Evolutionary conservation across 2,113 vertebrate species (phyloP).

Genomic region (Microtus oregoni): DNA sequence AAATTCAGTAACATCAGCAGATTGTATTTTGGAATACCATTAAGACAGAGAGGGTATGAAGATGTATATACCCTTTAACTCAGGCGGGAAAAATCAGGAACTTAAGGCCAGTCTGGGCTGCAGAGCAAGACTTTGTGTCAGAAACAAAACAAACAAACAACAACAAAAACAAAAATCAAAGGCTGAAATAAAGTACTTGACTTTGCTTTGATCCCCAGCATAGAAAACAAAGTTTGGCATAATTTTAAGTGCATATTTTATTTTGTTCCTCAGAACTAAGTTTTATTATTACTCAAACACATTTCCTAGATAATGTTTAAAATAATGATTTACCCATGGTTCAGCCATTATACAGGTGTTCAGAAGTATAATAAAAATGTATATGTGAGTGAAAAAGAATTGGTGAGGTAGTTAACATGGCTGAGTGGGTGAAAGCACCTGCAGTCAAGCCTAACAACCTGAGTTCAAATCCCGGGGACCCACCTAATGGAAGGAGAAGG

Average conservation of each 20-base stretch:
- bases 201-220: neutral
- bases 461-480: no score
- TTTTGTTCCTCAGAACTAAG: conserved; percentile 21
- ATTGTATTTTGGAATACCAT: conserved; percentile 2
- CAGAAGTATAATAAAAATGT: conserved; percentile 23
- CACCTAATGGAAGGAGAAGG: neutral
- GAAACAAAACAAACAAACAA: neutral
- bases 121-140: neutral
- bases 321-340: neutral
- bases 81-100: neutral
- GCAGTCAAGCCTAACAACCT: neutral
- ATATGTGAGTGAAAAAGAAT: neutral
- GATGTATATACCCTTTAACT: neutral
- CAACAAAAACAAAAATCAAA: neutral
- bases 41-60: neutral
- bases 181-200: neutral
- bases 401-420: neutral
- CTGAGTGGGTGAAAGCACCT: neutral
- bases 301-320: conserved; percentile 43
- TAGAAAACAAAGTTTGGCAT: neutral
- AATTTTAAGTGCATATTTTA: neutral
- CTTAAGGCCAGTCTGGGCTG: neutral
- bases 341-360: neutral
- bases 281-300: conserved; percentile 8
- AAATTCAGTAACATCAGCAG: conserved; percentile 8